Conservation (phyloP, 2,113 vertebrate species). For the Dascyllus trimaculatus region DNA sequence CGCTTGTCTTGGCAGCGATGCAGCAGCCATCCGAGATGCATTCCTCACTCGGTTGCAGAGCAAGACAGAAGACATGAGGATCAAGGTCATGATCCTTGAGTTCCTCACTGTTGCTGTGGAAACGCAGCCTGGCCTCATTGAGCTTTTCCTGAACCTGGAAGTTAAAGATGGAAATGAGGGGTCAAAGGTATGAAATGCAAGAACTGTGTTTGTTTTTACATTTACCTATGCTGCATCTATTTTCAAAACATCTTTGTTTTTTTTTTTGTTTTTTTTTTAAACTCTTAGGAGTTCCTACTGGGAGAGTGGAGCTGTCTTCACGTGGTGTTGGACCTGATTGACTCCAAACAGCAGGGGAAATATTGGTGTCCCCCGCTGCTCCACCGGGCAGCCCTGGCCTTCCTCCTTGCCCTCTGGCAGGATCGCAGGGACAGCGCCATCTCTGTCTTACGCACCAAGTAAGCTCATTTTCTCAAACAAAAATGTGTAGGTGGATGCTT, state of each 20-base stretch:
- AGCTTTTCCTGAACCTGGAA: conserved; percentile 96
- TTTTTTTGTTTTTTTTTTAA: not conserved
- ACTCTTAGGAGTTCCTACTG: conserved; percentile 91
- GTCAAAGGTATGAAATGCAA: conserved; percentile 88
- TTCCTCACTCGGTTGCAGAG: conserved; percentile 95
- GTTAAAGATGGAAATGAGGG: conserved; percentile 91
- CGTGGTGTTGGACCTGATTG: conserved; percentile 92
- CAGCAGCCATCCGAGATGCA: conserved; percentile 94
- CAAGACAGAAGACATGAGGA: conserved; percentile 95
- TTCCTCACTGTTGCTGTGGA: conserved; percentile 97
- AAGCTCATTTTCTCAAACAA: not conserved
- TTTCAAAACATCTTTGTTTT: not conserved
- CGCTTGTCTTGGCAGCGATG: conserved; percentile 94
- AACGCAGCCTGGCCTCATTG: conserved; percentile 97
- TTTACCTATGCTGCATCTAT: not conserved
- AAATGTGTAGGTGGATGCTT: not conserved
- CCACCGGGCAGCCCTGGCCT: conserved; percentile 93
- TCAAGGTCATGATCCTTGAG: conserved; percentile 98
- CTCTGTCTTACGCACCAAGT: conserved; percentile 95
- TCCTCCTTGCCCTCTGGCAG: conserved; percentile 97
- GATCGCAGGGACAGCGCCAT: conserved; percentile 97
- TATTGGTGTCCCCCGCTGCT: conserved; percentile 96
- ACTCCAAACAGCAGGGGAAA: conserved; percentile 91
- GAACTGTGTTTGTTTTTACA: not conserved
- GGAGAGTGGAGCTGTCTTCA: conserved; percentile 97